A percentile compares a stretch with the other conserved stretches of the same genome.
These are phyloP conservation scores for Apostichopus japonicus DNA, from an alignment of 35 echinoderm and acorn worm genomes.

Conservation along the genomic window DNA sequence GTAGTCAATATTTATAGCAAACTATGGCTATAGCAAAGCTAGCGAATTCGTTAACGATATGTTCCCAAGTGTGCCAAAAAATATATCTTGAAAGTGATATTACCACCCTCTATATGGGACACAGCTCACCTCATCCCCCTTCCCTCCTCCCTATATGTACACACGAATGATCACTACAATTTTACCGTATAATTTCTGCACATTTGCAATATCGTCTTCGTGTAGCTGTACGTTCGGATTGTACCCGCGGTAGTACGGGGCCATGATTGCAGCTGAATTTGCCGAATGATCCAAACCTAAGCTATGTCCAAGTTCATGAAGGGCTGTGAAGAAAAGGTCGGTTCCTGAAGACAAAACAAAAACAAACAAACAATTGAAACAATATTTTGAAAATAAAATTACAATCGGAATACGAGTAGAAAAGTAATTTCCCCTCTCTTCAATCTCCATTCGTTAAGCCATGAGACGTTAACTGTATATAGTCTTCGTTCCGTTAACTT, in stretches of 20 bases:
- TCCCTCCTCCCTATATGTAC: too few species aligned
- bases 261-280: conserved; percentile 35
- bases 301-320: conserved; percentile 60
- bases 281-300: conserved; percentile 52
- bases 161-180: neutral
- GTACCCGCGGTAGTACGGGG: conserved; percentile 56
- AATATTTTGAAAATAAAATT: neutral
- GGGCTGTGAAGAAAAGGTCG: conserved; percentile 37
- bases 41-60: too few species aligned
- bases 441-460: too few species aligned
- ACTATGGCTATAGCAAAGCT: too few species aligned
- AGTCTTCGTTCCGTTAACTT: neutral
- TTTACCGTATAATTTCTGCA: conserved; percentile 18
- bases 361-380: too few species aligned
- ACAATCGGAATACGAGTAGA: too few species aligned
- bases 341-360: neutral
- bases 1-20: too few species aligned
- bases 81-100: too few species aligned
- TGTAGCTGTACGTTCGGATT: conserved; percentile 11
- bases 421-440: too few species aligned
- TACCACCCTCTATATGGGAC: too few species aligned
- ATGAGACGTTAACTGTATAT: neutral
- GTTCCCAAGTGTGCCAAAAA: too few species aligned
- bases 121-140: too few species aligned
- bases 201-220: conserved; percentile 46